Conservation (phyloP, 2,797 vertebrate genomes). For the Hyperoplus immaculatus region DNA sequence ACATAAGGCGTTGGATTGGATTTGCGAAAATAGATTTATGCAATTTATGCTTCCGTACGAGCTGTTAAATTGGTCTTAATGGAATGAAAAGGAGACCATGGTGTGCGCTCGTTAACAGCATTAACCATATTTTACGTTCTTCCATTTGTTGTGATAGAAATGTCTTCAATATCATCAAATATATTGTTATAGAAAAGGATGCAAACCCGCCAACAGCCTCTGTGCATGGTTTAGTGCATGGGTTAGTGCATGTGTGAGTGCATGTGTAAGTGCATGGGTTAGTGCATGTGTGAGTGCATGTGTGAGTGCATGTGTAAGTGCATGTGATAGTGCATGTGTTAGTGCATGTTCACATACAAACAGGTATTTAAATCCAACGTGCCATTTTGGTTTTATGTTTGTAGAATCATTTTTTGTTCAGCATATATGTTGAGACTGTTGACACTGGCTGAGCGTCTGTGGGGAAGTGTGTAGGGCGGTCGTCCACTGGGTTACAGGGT, state of each 20-base stretch:
- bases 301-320: no score
- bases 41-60: neutral
- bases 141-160: neutral
- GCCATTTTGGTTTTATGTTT: neutral
- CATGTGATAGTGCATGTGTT: no score
- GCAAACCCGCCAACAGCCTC: no score
- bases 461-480: no score
- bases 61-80: neutral
- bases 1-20: no score
- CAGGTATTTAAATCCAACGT: neutral
- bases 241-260: no score
- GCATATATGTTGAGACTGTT: no score
- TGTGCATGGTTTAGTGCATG: no score
- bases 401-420: neutral
- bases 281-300: no score
- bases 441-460: no score
- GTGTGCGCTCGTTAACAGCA: neutral
- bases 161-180: neutral
- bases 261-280: no score
- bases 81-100: neutral
- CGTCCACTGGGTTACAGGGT: no score
- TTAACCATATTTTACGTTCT: neutral
- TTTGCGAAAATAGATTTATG: neutral
- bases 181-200: neutral
- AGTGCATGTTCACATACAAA: neutral